Evolutionary conservation across 2,797 vertebrate genomes (phyloP), one percentile per base, ranked within the genome.

Genomic region (Epinephelus coioides): DNA sequence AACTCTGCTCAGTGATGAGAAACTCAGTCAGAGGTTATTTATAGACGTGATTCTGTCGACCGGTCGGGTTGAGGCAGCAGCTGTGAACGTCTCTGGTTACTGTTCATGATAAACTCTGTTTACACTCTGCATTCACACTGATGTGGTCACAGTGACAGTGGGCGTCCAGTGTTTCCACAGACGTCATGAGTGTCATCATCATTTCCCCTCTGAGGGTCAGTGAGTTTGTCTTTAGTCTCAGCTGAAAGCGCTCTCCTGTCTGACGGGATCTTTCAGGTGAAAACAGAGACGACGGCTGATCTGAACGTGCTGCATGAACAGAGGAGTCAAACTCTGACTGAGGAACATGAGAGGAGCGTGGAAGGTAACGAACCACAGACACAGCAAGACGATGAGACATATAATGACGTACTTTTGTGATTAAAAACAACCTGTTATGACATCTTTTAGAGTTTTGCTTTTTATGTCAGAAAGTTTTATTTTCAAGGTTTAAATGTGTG

Each of bases 291-390:
- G 15, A 85, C 95, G 21, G 83, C 88, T 3, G 95, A 97, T 55
- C 89, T 96, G 56, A 92, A 81, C 67, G 80, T 94, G n/a, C 82
- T 91, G n/a, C 92, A 96, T 18, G 93, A 95, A 5, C 92, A 95
- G 60, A 95, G 88, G 70, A 87, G 90, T 30, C 83, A 91, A 27
- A 72, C 54, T 46, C 86, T 92, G 19, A 91, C 87, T 10, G 92
- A 88, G 34, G 89, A 95, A 55, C 93, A 95, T 4, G 86, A 84
- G 0, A 91, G 86, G 51, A 77, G 68, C 13, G 59, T 95, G 7
- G 88, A 86, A 96, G 97, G 98, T 98, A 86, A 46, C 71, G 30
- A n/a, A 1, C 17, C 0, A 1, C 27, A 23, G 7, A n/a, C 57
- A 5, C 18, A 25, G 13, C 12, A 57, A 15, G 14, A 21, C 4